phyloP scores from a whole-genome alignment of 1,140 invertebrate genomes.

The Trypoxylus dichotomus region DNA sequence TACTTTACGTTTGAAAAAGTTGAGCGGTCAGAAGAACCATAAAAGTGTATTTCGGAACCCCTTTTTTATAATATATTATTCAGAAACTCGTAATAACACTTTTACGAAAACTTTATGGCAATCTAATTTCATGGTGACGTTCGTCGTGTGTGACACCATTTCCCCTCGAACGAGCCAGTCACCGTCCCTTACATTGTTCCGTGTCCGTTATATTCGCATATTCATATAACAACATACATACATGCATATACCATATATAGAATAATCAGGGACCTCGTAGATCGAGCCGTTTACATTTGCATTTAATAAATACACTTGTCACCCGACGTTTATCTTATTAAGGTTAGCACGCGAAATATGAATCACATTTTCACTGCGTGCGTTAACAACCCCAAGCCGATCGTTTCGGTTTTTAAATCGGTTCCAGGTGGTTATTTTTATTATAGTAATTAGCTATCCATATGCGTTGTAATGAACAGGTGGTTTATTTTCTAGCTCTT shows the following conservation, averaged over 20 bases:
- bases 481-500: neutral
- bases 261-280: neutral
- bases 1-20: conserved; percentile 2
- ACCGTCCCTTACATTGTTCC: neutral
- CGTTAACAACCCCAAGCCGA: conserved; percentile 18
- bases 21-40: neutral
- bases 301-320: conserved; percentile 26
- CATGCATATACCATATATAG: neutral
- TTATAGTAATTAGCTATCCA: conserved; percentile 5
- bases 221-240: conserved; percentile 16
- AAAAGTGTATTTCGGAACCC: conserved; percentile 1
- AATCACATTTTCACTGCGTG: conserved; percentile 16
- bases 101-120: conserved; percentile 13
- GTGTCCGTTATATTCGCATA: neutral
- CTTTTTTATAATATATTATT: conserved; percentile 9
- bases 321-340: conserved; percentile 22
- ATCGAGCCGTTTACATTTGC: conserved; percentile 13
- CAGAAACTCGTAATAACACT: neutral
- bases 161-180: conserved; percentile 1
- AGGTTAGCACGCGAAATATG: conserved; percentile 20
- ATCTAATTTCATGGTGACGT: conserved; percentile 13
- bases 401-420: conserved; percentile 19
- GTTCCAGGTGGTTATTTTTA: conserved; percentile 7
- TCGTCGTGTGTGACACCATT: neutral
- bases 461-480: neutral